Evolutionary conservation across 1,140 invertebrate genomes (phyloP).

Genomic region (Saccostrea glomerata): DNA sequence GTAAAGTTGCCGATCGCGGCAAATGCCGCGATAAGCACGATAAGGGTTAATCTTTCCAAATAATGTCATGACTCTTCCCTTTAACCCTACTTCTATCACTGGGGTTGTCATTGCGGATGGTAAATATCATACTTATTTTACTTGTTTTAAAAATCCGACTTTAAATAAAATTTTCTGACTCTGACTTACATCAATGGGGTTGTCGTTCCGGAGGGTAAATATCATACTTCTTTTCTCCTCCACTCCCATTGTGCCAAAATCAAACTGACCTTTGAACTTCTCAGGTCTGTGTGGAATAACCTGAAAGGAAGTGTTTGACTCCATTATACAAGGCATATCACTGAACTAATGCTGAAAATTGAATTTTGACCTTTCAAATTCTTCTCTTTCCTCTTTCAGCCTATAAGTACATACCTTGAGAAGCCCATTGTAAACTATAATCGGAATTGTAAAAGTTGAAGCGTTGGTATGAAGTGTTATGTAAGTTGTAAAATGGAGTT

Average conservation of each 20-base stretch:
- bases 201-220: constrained; percentile 88
- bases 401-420: constrained; percentile 78
- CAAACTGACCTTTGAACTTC: constrained; percentile 82
- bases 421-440: constrained; percentile 88
- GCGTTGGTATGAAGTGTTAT: constrained; percentile 87
- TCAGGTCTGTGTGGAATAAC: constrained; percentile 80
- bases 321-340: no score
- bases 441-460: constrained; percentile 85
- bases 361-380: neutral
- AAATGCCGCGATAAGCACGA: no score
- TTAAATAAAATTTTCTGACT: no score
- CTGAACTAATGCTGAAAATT: neutral
- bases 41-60: no score
- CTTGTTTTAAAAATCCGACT: no score
- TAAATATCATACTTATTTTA: constrained; percentile 85
- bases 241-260: constrained; percentile 88
- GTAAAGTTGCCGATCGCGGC: no score
- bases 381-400: neutral
- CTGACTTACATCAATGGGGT: constrained; percentile 85
- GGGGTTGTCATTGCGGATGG: constrained; percentile 88
- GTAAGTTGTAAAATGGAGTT: constrained; percentile 84
- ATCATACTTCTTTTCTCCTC: constrained; percentile 84
- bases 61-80: no score
- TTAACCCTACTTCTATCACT: constrained; percentile 81
- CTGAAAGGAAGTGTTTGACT: constrained; percentile 59